Base-by-base conservation (phyloP, 2,888 invertebrate species). In the Leucophora obtusa region DNA sequence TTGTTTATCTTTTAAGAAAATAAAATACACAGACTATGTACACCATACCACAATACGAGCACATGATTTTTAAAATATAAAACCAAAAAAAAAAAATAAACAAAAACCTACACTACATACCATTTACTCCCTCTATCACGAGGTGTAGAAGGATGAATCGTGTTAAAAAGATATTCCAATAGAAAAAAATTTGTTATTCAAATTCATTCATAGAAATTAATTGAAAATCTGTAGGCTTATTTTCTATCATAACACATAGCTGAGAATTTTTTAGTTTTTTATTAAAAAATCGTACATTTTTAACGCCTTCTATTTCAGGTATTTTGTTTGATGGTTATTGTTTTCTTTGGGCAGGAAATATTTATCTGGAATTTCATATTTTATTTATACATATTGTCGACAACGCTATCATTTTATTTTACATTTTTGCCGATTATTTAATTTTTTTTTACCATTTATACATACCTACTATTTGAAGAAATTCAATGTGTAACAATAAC, bases 51-150 rank as follows among this genome's bases (percentile, higher is more conserved):
- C 28, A 35, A 50, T 59, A 63, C n/a, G n/a, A n/a, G n/a, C n/a
- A n/a, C 53, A 54, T 62, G 33, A 65, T 63, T 51, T 28, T 63
- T 53, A 65, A n/a, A n/a, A 53, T 15, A n/a, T 33, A 18, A 5
- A 53, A 11, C 14, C 38, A 63, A 69, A 69, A 75, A 50, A 75
- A 69, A 69, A 75, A 75, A 75, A 69, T 75, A 75, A 75, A 75
- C 69, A 62, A 75, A 75, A 75, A 38, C 24, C 69, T 28, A 28
- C 56, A 58, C 75, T 69, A 63, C 35, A 54, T 15, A 38, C 7
- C 15, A n/a, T 38, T 24, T 47, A 62, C n/a, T 8, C 7, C 24
- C n/a, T 9, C 21, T 15, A 62, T 28, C 6, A 47, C n/a, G 21
- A 24, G 24, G 28, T 47, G n/a, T 15, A 47, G 24, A 62, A 43